Conservation (phyloP, 1,140 invertebrate species). For the Semibalanus balanoides region DNA sequence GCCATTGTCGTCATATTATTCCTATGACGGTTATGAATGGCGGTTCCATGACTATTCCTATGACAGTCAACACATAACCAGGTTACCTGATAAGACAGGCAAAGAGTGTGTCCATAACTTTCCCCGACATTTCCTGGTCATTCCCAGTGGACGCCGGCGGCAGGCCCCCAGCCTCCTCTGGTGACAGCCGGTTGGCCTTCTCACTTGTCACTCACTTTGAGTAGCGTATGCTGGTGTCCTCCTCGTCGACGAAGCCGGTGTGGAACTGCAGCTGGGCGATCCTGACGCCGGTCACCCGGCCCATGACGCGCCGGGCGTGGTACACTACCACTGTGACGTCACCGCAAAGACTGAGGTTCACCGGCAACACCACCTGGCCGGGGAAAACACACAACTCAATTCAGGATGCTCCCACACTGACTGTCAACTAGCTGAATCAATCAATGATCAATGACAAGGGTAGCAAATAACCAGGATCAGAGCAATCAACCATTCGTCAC, state of each 20-base stretch:
- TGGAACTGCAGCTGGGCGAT: slow-evolving; percentile 78
- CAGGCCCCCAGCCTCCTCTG: too few relatives aligned
- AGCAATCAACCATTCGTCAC: not conserved
- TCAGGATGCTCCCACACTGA: not conserved
- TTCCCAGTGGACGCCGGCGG: too few relatives aligned
- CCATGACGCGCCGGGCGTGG: slow-evolving; percentile 58
- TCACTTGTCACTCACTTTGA: slow-evolving; percentile 40
- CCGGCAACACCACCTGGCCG: slow-evolving; percentile 26
- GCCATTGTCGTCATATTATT: too few relatives aligned
- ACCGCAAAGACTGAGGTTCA: slow-evolving; percentile 53
- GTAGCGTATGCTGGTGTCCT: slow-evolving; percentile 55
- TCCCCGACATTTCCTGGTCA: slow-evolving; percentile 1
- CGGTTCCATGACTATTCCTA: not conserved
- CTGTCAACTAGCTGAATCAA: not conserved
- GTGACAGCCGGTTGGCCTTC: too few relatives aligned
- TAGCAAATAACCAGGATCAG: not conserved
- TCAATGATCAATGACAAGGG: not conserved
- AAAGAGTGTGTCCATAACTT: not conserved
- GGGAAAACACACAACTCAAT: not conserved
- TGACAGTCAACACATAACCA: not conserved
- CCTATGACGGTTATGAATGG: too few relatives aligned
- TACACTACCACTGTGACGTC: slow-evolving; percentile 68
- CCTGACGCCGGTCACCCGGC: slow-evolving; percentile 67
- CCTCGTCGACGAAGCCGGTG: slow-evolving; percentile 64
- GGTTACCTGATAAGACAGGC: not conserved